Evolutionary conservation across 2,888 invertebrate genomes (phyloP), one percentile per base, ranked within the genome.

Genomic region (Thereva nobilitata): DNA sequence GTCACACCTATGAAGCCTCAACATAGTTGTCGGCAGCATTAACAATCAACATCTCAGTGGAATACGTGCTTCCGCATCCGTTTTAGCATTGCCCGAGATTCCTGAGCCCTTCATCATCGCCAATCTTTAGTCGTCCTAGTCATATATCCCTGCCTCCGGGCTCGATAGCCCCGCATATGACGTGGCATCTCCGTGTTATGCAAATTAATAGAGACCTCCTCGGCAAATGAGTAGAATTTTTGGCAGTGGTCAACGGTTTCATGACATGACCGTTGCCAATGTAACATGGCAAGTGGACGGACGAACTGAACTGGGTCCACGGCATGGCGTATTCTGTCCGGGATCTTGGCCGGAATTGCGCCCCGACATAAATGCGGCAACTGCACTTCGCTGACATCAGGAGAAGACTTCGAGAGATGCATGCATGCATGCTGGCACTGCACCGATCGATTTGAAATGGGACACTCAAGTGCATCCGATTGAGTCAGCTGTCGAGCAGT

Each of bases 141-240:
- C 50, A 50, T 6, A 5, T 6, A n/a, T 35, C 1, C 40, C 38
- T 44, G 61, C n/a, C 23, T 47, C 45, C 47, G 61, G 49, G 50
- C 37, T 5, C 12, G 1, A 44, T 6, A 37, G 35, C 45, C 42
- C 49, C 23, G 50, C 38, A 7, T 3, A 9, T 50, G 41, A 50
- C 7, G 61, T 61, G 61, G 34, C 61, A 61, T 50, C 61, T 23
- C 34, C 45, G 40, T 40, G 40, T 23, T 50, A 61, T 50, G 50
- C 41, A 50, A 61, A 61, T 61, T 38, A 49, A 45, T 40, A 38
- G 12, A 38, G 41, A 38, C 37, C 7, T 42, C 44, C 35, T 9
- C 23, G 57, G 3, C 10, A 40, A 9, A 8, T 4, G 53, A n/a
- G 47, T 23, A 37, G 38, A 38, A 59, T 49, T 38, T 59, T 53